phyloP scores from a whole-genome alignment of 2,888 invertebrate species.

The Venusia cambrica region DNA sequence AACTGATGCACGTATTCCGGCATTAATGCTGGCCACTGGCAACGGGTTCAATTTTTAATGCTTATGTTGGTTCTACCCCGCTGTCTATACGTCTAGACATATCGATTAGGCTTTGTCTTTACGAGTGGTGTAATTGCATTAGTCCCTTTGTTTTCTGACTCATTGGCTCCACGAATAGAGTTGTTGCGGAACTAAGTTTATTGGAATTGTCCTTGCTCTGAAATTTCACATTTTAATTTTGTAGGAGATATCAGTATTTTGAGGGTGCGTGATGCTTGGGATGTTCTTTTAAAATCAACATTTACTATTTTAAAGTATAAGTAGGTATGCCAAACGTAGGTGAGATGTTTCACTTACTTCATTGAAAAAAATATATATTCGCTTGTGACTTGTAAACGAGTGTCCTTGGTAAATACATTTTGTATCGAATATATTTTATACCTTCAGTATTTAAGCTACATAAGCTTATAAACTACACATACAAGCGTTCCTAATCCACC shows the following conservation, averaged over 20 bases:
- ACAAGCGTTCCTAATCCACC: conserved; percentile 19
- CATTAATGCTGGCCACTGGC: conserved; percentile 15
- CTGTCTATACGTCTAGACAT: conserved; percentile 65
- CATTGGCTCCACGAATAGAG: conserved; percentile 29
- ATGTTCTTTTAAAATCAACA: too few species aligned
- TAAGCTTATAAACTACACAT: conserved; percentile 19
- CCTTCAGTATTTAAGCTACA: conserved; percentile 7
- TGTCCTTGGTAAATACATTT: too few species aligned
- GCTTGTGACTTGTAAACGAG: too few species aligned
- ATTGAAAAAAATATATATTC: too few species aligned
- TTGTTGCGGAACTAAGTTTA: conserved; percentile 1
- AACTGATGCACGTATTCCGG: conserved; percentile 7
- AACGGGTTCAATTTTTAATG: conserved; percentile 39
- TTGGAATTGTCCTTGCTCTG: not conserved
- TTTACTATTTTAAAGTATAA: too few species aligned
- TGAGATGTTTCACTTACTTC: too few species aligned
- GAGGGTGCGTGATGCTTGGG: too few species aligned
- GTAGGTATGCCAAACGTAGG: too few species aligned
- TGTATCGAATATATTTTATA: too few species aligned
- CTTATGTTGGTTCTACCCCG: conserved; percentile 26
- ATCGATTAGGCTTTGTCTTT: conserved; percentile 65
- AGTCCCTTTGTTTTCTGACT: conserved; percentile 41
- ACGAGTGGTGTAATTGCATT: conserved; percentile 49
- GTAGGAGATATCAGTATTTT: too few species aligned
- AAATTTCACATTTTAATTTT: too few species aligned